Base-by-base conservation (phyloP, 37 sponge, comb jelly and placozoan species). In the Lycopodina hypogea region DNA sequence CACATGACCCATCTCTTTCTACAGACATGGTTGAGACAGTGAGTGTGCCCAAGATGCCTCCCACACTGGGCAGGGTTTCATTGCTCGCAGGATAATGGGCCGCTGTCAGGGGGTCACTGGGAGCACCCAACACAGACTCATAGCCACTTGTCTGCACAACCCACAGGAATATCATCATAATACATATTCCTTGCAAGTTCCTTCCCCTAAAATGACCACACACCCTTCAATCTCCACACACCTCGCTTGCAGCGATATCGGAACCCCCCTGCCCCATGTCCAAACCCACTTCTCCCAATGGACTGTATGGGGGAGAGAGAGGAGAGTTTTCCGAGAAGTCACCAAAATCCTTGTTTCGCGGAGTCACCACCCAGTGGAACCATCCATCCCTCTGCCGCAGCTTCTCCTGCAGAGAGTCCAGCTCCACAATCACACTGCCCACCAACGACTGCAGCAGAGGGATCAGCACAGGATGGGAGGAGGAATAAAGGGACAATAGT, bases 361-460 rank as follows among this genome's bases (percentile, higher is more conserved):
- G 2, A 26, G 66, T 35, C 26, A 75, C 68, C 17, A 92, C 73
- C 90, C 88, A 97, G 40, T 76, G 68, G 48, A 89, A 77, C 98
- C 95, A 94, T 35, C 83, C 90, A 1, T 80, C 89, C 37, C 78
- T 66, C 61, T 83, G 86, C 64, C 98, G 77, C 26, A 97, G 70
- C 33, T 69, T 57, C 0, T 94, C 87, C 0, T 78, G 86, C 30
- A 11, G 21, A 4, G 0, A 38, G 57, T 65, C 69, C 26, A 83
- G 15, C 67, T 82, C 82, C 23, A 82, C 66, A 4, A 74, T 51
- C 28, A 37, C 55, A 64, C 82, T 82, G 36, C 30, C 52, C 1
- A n/a, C 6, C 29, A 82, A 34, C 21, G 82, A 73, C 82, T 82
- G 55, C 23, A 36, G n/a, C 19, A 9, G 14, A 40, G 37, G 4